phyloP scores from a whole-genome alignment of 1,140 invertebrate species.

The Steinernema khuongi region DNA sequence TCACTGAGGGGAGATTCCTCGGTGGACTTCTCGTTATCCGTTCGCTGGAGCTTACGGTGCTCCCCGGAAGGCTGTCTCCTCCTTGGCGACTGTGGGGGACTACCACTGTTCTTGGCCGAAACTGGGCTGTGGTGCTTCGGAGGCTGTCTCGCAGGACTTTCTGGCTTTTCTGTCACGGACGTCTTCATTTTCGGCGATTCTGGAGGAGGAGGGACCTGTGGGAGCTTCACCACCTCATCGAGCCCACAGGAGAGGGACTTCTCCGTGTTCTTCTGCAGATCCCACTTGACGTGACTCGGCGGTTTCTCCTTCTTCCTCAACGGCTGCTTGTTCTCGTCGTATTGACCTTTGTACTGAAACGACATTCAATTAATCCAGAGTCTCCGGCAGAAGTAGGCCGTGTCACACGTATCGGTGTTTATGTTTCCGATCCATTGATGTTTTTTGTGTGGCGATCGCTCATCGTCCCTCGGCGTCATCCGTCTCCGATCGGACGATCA shows the following conservation, averaged over 20 bases:
- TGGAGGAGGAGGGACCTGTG: neutral
- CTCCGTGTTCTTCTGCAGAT: conserved; percentile 56
- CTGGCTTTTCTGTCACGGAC: neutral
- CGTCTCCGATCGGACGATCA: conserved; percentile 13
- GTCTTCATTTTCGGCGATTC: neutral
- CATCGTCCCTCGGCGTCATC: neutral
- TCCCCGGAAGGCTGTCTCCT: neutral
- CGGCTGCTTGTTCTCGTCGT: conserved; percentile 41
- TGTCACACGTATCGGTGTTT: conserved; percentile 14
- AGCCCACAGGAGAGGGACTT: neutral
- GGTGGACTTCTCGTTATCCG: neutral
- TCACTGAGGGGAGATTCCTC: neutral
- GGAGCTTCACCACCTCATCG: neutral
- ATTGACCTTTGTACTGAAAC: conserved; percentile 54
- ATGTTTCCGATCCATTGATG: neutral
- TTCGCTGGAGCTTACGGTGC: neutral
- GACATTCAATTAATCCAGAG: neutral
- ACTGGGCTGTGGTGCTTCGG: conserved; percentile 6
- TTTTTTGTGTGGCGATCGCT: neutral
- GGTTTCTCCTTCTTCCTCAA: conserved; percentile 37
- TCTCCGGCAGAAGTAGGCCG: neutral
- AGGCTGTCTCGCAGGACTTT: neutral
- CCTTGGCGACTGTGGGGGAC: neutral
- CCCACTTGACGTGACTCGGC: conserved; percentile 47
- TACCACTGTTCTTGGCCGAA: neutral